Evolutionary conservation across 1,140 invertebrate genomes (phyloP).

Genomic region (Ceratosolen fusciceps): DNA sequence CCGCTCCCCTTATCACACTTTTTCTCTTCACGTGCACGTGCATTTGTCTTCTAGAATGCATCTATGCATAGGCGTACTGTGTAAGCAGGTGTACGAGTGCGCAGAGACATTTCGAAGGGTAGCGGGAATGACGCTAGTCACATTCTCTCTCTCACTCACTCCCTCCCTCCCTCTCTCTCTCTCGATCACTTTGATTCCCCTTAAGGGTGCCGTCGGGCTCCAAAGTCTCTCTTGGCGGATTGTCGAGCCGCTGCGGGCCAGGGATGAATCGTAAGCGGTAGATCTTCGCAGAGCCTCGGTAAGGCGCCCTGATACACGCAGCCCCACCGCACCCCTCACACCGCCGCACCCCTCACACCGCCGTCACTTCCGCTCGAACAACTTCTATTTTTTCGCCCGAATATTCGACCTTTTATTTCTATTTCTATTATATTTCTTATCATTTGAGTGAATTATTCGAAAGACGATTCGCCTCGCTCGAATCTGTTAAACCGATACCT

Average conservation of each 20-base stretch:
- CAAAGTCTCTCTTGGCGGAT: conserved; percentile 8
- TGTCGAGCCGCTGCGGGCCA: conserved; percentile 1
- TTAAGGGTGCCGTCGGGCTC: neutral
- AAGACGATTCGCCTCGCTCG: neutral
- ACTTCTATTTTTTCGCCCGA: conserved; percentile 22
- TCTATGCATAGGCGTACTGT: neutral
- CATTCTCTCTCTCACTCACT: neutral
- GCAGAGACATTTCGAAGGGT: neutral
- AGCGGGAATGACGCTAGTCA: neutral
- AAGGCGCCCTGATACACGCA: neutral
- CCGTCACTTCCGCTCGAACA: conserved; percentile 14
- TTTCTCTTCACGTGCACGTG: neutral
- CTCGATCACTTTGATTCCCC: neutral
- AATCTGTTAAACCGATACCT: neutral
- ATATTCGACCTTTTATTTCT: neutral
- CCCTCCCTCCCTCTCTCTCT: conserved; percentile 2
- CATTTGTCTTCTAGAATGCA: neutral
- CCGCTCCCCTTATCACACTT: neutral
- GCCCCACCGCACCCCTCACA: no score
- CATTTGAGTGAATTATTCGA: neutral
- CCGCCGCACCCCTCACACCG: no score
- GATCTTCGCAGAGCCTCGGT: neutral
- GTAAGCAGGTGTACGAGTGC: neutral
- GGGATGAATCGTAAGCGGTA: conserved; percentile 37
- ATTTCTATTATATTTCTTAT: conserved; percentile 2